A percentile compares a stretch with the other conserved stretches of the same genome.
Conservation (phyloP, 1,140 invertebrate genomes). For the Chelonus insularis region DNA sequence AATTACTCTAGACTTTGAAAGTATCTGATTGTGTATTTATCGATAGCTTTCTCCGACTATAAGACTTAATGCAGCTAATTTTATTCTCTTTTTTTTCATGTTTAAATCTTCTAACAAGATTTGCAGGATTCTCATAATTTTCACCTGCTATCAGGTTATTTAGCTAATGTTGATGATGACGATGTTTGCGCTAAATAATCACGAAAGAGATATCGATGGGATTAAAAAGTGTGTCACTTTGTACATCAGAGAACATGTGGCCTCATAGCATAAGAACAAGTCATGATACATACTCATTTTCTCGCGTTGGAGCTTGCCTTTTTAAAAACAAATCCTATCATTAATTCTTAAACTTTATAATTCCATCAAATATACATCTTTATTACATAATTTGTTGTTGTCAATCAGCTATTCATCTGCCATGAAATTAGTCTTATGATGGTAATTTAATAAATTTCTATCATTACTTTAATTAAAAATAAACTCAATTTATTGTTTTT, state of each 20-base stretch:
- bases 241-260: slow-evolving; percentile 12
- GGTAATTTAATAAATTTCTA: neutral
- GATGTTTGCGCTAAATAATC: slow-evolving; percentile 1
- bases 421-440: too few species aligned
- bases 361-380: too few species aligned
- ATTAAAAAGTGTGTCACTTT: slow-evolving; percentile 20
- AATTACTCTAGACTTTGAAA: too few species aligned
- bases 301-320: neutral
- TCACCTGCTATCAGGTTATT: slow-evolving; percentile 6
- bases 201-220: slow-evolving; percentile 18
- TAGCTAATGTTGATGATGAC: neutral
- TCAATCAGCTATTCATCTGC: too few species aligned
- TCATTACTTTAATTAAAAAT: neutral
- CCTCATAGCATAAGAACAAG: slow-evolving; percentile 15
- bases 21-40: too few species aligned
- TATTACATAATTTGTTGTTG: too few species aligned
- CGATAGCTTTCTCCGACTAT: neutral
- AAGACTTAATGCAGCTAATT: neutral
- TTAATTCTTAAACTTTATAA: too few species aligned
- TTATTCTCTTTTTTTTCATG: neutral
- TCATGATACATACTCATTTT: slow-evolving; percentile 5
- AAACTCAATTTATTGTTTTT: too few species aligned
- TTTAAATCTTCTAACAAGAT: neutral
- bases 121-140: neutral
- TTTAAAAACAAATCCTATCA: neutral